Evolutionary conservation across 2,888 invertebrate species (phyloP), one percentile per base, ranked within the genome.

Genomic region (Epirrhoe alternata): DNA sequence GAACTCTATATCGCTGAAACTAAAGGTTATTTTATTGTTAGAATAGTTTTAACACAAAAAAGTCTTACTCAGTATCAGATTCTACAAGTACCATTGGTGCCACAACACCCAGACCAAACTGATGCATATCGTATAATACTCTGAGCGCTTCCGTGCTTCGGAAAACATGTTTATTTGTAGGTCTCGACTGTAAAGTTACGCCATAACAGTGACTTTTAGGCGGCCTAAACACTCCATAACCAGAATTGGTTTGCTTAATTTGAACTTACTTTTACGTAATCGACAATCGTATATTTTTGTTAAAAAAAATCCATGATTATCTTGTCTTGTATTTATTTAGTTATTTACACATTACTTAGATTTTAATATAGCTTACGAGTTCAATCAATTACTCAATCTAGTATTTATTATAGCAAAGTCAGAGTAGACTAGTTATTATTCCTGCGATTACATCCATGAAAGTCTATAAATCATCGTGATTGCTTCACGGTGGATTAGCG

Each of bases 401-500:
- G 8, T 24, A 30, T 51, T 51, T 51, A 12, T 24, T 51, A 10
- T 51, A 5, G n/a, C 12, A 42, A 42, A 42, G 12, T 17, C 49
- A 8, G n/a, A 30, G 24, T 51, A 30, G 12, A 12, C 10, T 51
- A 10, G 24, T 5, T 51, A 38, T 54, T 54, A 12, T 38, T 54
- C 38, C 10, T 24, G 17, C 17, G 35, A 53, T 24, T 31, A 53
- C 16, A 35, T 54, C 54, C 12, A 70, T 68, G 58, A 63, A 77
- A 76, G 69, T 64, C 75, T 61, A 82, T 85, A 81, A 80, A 82
- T 86, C 84, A 82, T 74, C 77, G 69, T 75, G 69, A 35, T 30
- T 33, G 78, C 83, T 85, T 84, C 76, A 84, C 81, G 83, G 80
- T 77, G 79, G 75, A 84, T 85, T 82, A 80, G 72, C 78, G 71